These are phyloP conservation scores for Triplophysa bombifrons DNA, from an alignment of 2,797 vertebrate genomes.

Conservation along the genomic window DNA sequence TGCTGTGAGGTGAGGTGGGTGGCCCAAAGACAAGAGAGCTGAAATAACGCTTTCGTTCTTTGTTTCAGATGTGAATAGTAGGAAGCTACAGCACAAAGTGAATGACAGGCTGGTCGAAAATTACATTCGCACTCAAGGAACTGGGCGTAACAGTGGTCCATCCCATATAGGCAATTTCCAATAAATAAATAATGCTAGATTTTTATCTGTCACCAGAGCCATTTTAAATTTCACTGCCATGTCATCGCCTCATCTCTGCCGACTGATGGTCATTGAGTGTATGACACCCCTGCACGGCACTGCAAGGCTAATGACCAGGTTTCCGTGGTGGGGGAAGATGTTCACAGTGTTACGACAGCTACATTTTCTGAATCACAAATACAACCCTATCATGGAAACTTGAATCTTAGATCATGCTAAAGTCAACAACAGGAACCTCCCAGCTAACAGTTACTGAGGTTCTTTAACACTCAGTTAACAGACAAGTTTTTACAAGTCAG, in stretches of 20 bases:
- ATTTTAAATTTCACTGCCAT: constrained; percentile 71
- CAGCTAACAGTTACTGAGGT: constrained; percentile 14
- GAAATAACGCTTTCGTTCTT: constrained; percentile 87
- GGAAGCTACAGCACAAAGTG: constrained; percentile 84
- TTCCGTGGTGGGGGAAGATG: constrained; percentile 55
- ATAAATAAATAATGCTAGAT: constrained; percentile 72
- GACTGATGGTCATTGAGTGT: constrained; percentile 36
- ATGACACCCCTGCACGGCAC: constrained; percentile 40
- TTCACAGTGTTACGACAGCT: constrained; percentile 7
- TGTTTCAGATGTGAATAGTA: constrained; percentile 87
- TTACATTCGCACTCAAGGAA: constrained; percentile 82
- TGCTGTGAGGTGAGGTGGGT: constrained; percentile 71
- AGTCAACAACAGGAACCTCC: constrained; percentile 20
- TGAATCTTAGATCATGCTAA: constrained; percentile 40
- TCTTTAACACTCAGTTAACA: background rate
- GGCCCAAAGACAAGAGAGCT: constrained; percentile 88
- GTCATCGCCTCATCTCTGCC: constrained; percentile 67
- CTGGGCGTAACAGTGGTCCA: constrained; percentile 81
- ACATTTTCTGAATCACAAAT: background rate
- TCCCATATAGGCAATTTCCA: constrained; percentile 76
- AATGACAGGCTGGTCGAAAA: constrained; percentile 84
- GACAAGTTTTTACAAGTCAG: background rate
- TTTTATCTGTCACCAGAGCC: constrained; percentile 60
- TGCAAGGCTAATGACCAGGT: constrained; percentile 41
- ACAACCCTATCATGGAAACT: constrained; percentile 58